These are phyloP conservation scores for Spodoptera frugiperda DNA, from an alignment of 1,140 invertebrate species.

Conservation along the genomic window DNA sequence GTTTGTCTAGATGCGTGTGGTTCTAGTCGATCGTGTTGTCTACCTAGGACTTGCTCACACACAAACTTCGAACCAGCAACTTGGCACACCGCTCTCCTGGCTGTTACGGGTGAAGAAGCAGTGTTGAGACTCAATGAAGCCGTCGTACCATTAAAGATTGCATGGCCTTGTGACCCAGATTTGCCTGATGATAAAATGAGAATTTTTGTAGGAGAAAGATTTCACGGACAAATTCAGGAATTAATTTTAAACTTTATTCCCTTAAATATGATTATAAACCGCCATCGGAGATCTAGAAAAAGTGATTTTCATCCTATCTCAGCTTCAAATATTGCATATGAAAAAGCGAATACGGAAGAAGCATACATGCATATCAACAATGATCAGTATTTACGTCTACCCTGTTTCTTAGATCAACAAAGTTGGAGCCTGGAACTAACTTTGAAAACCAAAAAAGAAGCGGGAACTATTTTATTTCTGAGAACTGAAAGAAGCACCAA, in stretches of 20 bases:
- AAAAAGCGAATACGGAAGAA: conserved; percentile 72
- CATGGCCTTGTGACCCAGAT: conserved; percentile 73
- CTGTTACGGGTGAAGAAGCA: conserved; percentile 70
- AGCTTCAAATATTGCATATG: conserved; percentile 72
- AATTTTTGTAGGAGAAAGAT: conserved; percentile 71
- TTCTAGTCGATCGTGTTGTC: conserved; percentile 59
- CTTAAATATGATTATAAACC: conserved; percentile 59
- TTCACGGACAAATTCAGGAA: conserved; percentile 77
- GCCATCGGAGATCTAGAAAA: conserved; percentile 53
- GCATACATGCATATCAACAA: conserved; percentile 66
- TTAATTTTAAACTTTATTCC: conserved; percentile 78
- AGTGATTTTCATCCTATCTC: conserved; percentile 62
- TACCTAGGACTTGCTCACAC: conserved; percentile 69
- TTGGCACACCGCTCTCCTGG: conserved; percentile 72
- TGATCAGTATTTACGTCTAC: conserved; percentile 72
- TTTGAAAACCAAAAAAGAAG: conserved; percentile 67
- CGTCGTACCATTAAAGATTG: conserved; percentile 57
- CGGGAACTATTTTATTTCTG: conserved; percentile 72
- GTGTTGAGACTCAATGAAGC: conserved; percentile 72
- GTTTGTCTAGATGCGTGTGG: conserved; percentile 74
- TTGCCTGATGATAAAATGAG: conserved; percentile 66
- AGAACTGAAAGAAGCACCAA: conserved; percentile 52
- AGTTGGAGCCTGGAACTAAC: conserved; percentile 75
- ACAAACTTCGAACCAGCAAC: conserved; percentile 62
- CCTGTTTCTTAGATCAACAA: conserved; percentile 69